Evolutionary conservation across 1,140 invertebrate genomes (phyloP).

Genomic region (Drosophila varians): DNA sequence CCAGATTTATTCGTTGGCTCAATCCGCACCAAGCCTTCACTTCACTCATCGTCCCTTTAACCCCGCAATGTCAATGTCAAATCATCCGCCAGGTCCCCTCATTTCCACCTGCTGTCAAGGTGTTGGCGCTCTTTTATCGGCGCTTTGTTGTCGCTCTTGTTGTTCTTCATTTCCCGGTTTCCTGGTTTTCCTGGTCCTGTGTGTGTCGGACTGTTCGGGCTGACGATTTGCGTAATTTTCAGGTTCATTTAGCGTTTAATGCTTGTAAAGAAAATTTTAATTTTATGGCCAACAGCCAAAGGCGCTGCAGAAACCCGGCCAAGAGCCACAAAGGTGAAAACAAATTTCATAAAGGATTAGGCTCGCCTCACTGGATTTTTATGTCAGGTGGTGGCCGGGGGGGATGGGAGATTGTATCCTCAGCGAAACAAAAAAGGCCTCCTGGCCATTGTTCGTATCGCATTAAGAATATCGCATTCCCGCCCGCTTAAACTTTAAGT

Average conservation of each 20-base stretch:
- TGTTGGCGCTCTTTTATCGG: constrained; percentile 59
- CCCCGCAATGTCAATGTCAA: constrained; percentile 67
- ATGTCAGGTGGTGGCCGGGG: constrained; percentile 2
- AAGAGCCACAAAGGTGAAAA: constrained; percentile 53
- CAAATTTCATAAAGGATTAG: constrained; percentile 77
- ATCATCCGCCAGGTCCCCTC: constrained; percentile 5
- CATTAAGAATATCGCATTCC: not conserved
- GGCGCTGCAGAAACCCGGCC: constrained; percentile 29
- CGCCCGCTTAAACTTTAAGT: constrained; percentile 50
- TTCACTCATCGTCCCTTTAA: constrained; percentile 11
- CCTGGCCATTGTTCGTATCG: constrained; percentile 15
- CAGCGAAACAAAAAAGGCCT: not conserved
- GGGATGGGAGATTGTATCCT: constrained; percentile 5
- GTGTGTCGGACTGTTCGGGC: constrained; percentile 16
- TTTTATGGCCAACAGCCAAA: constrained; percentile 75
- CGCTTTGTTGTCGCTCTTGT: constrained; percentile 41
- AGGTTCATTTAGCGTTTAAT: constrained; percentile 83
- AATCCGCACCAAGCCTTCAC: constrained; percentile 49
- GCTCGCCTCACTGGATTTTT: constrained; percentile 55
- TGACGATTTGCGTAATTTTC: constrained; percentile 82
- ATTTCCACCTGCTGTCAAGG: constrained; percentile 36
- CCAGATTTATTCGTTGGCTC: constrained; percentile 69
- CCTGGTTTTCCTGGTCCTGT: not conserved
- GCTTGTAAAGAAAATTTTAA: constrained; percentile 82
- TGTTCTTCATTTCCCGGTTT: constrained; percentile 23